Evolutionary conservation across 2,797 vertebrate species (phyloP), one percentile per base, ranked within the genome.

Genomic region (Peromyscus eremicus): DNA sequence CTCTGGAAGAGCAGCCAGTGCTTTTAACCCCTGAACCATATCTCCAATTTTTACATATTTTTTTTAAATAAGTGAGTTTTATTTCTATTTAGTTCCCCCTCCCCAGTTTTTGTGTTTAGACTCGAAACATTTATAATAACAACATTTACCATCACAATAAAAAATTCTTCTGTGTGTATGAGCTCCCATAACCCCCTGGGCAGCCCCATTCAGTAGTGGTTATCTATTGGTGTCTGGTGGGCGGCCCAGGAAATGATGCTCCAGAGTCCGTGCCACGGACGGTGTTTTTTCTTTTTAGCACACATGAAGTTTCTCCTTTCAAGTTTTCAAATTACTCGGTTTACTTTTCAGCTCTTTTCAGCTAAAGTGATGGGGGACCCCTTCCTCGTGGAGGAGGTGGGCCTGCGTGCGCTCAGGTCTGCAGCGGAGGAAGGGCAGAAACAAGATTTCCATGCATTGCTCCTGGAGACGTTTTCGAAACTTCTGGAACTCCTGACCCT

Each of bases 401-500:
- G 98, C 32, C 71, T 98, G 57, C 98, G 97, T 10, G 93, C 98
- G 0, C 79, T 99, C 62, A 97, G 97, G 55, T 97, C 97, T 52
- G 92, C 97, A 68, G 95, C 97, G 55, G 98, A 98, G 0, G 25
- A 96, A 96, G 97, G 98, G 60, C 89, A 97, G 95, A 98, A 87
- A 71, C 97, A 96, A 95, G 98, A 98, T 93, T 99, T 98, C 19
- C 97, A 97, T 9, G 0, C 70, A 7, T 95, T 98, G 66, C 97
- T 98, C 5, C 91, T 99, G 96, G 98, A 99, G 88, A 99, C 86
- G 0, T 99, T 99, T 94, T 98, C 97, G 68, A 98, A 23, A 27
- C 97, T 99, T 85, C 96, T 99, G 97, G 98, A 99, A 89, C 97
- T 99, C 37, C 88, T 98, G 89, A 99, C 97, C 1, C 81, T 99